These are phyloP conservation scores for Beaufortia kweichowensis DNA, from an alignment of 2,113 vertebrate species.

Conservation along the genomic window DNA sequence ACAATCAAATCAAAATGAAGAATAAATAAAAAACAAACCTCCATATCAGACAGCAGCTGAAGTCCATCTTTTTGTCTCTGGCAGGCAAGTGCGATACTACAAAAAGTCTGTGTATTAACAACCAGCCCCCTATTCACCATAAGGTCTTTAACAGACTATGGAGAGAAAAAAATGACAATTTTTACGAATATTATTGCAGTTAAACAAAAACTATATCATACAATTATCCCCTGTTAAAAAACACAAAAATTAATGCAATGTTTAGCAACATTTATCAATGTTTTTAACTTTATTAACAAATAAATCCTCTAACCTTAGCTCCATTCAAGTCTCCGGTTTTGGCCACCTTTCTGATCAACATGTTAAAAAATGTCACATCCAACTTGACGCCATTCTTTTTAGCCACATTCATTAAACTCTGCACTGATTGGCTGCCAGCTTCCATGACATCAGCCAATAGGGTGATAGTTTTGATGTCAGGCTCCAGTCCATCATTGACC, in stretches of 20 bases:
- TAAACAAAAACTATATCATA: neutral
- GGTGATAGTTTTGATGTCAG: constrained; percentile 83
- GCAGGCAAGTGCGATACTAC: constrained; percentile 85
- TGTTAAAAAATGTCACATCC: constrained; percentile 87
- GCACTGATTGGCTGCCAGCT: constrained; percentile 68
- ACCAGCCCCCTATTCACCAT: constrained; percentile 76
- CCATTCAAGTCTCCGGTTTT: constrained; percentile 77
- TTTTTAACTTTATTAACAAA: neutral
- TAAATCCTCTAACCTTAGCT: constrained; percentile 78
- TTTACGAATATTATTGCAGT: neutral
- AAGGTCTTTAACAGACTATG: constrained; percentile 77
- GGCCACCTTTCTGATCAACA: constrained; percentile 80
- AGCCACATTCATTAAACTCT: constrained; percentile 73
- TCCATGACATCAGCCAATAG: constrained; percentile 82
- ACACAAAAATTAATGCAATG: neutral
- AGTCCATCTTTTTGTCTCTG: constrained; percentile 74
- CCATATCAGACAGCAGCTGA: constrained; percentile 85
- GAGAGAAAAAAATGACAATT: neutral
- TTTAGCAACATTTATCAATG: neutral
- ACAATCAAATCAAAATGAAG: neutral
- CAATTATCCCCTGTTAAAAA: neutral
- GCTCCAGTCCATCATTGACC: constrained; percentile 71
- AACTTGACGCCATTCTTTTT: constrained; percentile 75
- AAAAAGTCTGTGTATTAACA: constrained; percentile 83
- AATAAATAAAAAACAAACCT: constrained; percentile 70